Evolutionary conservation across 2,797 vertebrate genomes (phyloP).

Genomic region (Phrynocephalus forsythii): DNA sequence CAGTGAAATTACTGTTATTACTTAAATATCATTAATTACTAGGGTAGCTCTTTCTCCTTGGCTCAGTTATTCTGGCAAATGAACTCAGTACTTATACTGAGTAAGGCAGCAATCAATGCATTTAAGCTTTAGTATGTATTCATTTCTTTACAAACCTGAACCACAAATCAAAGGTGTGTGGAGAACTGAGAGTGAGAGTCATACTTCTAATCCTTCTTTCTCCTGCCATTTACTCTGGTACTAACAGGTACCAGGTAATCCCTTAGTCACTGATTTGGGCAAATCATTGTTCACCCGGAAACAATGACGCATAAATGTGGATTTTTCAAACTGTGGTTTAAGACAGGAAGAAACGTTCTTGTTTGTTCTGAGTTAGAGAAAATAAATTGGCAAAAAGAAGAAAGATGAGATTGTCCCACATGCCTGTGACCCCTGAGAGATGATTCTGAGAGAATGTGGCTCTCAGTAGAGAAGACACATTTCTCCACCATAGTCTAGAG

Average conservation of each 20-base stretch:
- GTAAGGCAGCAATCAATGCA: conserved; percentile 24
- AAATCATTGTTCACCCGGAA: not conserved
- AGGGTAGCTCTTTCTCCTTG: conserved; percentile 35
- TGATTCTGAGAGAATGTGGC: too few relatives aligned
- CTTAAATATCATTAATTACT: conserved; percentile 48
- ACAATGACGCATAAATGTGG: not conserved
- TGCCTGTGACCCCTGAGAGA: not conserved
- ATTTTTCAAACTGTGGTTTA: not conserved
- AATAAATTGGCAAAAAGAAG: not conserved
- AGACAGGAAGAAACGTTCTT: not conserved
- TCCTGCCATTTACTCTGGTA: not conserved
- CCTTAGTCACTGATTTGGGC: not conserved
- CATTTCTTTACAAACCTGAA: conserved; percentile 10
- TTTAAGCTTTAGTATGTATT: conserved; percentile 14
- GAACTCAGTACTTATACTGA: conserved; percentile 28
- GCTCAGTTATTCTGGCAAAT: conserved; percentile 37
- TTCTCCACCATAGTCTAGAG: too few relatives aligned
- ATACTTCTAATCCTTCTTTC: not conserved
- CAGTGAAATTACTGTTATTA: conserved; percentile 48
- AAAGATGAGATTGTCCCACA: not conserved
- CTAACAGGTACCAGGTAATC: not conserved
- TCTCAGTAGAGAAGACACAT: too few relatives aligned
- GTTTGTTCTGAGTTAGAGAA: not conserved
- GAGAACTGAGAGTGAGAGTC: too few relatives aligned
- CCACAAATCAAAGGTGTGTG: not conserved